These are phyloP conservation scores for pig (Sus scrofa) DNA, from an alignment of 2,113 vertebrate species.

Conservation along the genomic window T2T-Sscrofa CM000822.6:46451501-46452000, in stretches of 20 bases:
- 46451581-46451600: constrained; percentile 87
- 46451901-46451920: constrained; percentile 87
- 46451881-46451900: constrained; percentile 84
- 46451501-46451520: constrained; percentile 64
- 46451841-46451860: constrained; percentile 90
- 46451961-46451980: constrained; percentile 83
- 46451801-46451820: constrained; percentile 91
- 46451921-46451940: constrained; percentile 85
- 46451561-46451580: constrained; percentile 86
- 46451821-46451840: constrained; percentile 88
- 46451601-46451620: constrained; percentile 88
- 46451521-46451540: constrained; percentile 56
- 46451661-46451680: constrained; percentile 91
- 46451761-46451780: constrained; percentile 90
- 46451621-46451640: constrained; percentile 85
- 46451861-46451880: constrained; percentile 84
- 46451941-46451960: constrained; percentile 86
- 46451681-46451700: constrained; percentile 89
- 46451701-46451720: constrained; percentile 87
- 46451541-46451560: constrained; percentile 77
- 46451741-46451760: constrained; percentile 91
- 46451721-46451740: constrained; percentile 88
- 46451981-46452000: constrained; percentile 77
- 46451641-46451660: constrained; percentile 90
- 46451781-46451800: constrained; percentile 91